Evolutionary conservation across 1,140 invertebrate species (phyloP), one percentile per base, ranked within the genome.

Genomic region (Hycleus cichorii): DNA sequence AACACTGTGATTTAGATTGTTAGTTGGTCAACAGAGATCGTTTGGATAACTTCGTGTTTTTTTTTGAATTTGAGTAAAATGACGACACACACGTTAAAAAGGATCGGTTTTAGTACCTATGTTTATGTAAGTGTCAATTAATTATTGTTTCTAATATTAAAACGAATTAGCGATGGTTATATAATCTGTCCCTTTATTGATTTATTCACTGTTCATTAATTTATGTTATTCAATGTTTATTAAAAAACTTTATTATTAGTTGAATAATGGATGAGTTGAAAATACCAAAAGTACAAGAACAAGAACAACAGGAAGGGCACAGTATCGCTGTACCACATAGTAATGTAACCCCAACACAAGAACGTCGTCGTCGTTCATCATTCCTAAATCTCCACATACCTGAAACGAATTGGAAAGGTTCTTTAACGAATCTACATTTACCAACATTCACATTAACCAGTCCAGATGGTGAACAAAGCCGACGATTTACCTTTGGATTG

Each of bases 381-480:
- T 78, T 80, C 43, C 63, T 81, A 7, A 70, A 74, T 39, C 71
- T 80, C 7, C 75, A 77, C 44, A 73, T 77, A 47, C 74, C 77
- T 0, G 72, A 75, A 7, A 63, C 54, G 12, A 65, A 55, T 53
- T 73, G 61, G 66, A 64, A 60, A 26, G 67, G 63, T 50, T 72
- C 74, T 38, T 53, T 73, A 64, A 66, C 69, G 9, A 74, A 79
- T 60, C 68, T 81, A 44, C 78, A 78, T 57, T 67, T 81, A 61
- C 79, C 80, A 24, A 74, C 73, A 11, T 76, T 82, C 53, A 75
- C 74, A 4, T 71, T 81, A 54, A 76, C 77, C 8, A 69, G 74
- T 3, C 71, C 76, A 6, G 71, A 65, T 27, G 77, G 72, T 7
- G 68, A 79, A 48, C 62, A 60, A 12, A 70, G 65, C 11, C 73